Base-by-base conservation (phyloP, 2,113 vertebrate species). In the Colossoma macropomum region DNA sequence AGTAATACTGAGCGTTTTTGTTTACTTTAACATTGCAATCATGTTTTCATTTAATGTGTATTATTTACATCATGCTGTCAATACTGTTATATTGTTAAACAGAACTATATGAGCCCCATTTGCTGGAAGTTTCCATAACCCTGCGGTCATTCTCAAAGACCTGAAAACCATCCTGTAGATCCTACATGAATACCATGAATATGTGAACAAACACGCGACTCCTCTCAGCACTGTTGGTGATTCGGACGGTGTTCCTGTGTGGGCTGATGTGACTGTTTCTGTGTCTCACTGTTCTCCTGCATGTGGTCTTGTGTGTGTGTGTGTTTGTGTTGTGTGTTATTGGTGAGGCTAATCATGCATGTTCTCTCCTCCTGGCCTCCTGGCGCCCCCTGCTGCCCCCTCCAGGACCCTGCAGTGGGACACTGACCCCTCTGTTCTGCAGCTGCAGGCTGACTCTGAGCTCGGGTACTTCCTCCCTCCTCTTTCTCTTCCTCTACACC, bases 351-450 rank as follows among this genome's bases (percentile, higher is more conserved):
- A 96, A 96, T 95, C 92, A 90, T 92, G 86, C 94, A 92, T 96
- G 91, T 95, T 94, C 90, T 96, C 92, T 88, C 86, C 93, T 92
- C 87, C 66, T 70, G 63, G 45, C 65, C 91, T 94, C 92, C 91
- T 94, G 92, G 93, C 92, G 89, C 95, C 90, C 94, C 81, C 87
- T 88, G 88, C 87, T 94, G 95, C 90, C 92, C 92, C 87, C 88
- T 88, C 87, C 95, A 99, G 98, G 96, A 98, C 96, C 89, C 93
- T 99, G 94, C 97, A 99, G 92, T 99, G 97, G 98, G 97, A 99
- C 95, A 97, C 97, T 93, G 98, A 99, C 96, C 97, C 97, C 88
- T 97, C 97, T 94, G 97, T 99, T 92, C 96, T 99, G 87, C 98
- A 99, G 95, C 96, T 99, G 93, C 97, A 99, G 92, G 96, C 96